phyloP scores from a whole-genome alignment of 2,888 invertebrate species.

The Oscheius sp. region DNA sequence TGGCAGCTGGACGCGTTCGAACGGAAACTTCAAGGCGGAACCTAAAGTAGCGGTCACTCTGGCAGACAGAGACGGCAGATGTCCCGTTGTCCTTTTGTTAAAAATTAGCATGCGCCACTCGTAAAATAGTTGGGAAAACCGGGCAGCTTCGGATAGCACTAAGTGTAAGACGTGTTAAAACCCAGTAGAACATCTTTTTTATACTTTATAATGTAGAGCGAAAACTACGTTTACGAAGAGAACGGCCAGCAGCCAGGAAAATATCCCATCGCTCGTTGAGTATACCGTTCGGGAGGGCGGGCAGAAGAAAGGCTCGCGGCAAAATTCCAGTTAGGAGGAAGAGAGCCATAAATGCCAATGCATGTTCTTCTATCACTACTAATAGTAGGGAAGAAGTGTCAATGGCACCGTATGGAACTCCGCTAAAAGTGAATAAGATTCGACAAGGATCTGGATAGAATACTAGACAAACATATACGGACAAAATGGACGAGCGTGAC shows the following conservation, averaged over 20 bases:
- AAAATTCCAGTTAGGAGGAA: constrained; percentile 25
- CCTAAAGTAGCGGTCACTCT: neutral
- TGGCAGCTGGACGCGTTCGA: neutral
- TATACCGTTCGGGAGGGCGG: constrained; percentile 31
- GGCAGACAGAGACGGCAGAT: constrained; percentile 10
- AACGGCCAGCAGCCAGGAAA: neutral
- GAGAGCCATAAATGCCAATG: constrained; percentile 24
- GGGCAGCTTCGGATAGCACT: neutral
- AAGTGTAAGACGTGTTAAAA: neutral
- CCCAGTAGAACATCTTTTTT: no score
- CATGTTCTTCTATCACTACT: constrained; percentile 16
- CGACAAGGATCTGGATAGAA: constrained; percentile 31
- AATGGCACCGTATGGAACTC: constrained; percentile 4
- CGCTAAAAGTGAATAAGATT: constrained; percentile 14
- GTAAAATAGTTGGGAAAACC: constrained; percentile 13
- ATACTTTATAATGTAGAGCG: neutral
- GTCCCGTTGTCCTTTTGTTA: constrained; percentile 21
- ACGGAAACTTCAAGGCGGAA: constrained; percentile 9
- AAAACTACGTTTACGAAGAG: neutral
- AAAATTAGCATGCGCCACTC: constrained; percentile 34
- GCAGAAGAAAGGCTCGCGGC: constrained; percentile 26
- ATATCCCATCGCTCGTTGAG: neutral
- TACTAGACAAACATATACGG: constrained; percentile 24
- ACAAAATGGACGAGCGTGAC: constrained; percentile 32
- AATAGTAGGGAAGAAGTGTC: constrained; percentile 17